A percentile compares a stretch with the other conserved stretches of the same genome.
Conservation (phyloP, 2,797 vertebrate species). For the Ispidina lecontei region DNA sequence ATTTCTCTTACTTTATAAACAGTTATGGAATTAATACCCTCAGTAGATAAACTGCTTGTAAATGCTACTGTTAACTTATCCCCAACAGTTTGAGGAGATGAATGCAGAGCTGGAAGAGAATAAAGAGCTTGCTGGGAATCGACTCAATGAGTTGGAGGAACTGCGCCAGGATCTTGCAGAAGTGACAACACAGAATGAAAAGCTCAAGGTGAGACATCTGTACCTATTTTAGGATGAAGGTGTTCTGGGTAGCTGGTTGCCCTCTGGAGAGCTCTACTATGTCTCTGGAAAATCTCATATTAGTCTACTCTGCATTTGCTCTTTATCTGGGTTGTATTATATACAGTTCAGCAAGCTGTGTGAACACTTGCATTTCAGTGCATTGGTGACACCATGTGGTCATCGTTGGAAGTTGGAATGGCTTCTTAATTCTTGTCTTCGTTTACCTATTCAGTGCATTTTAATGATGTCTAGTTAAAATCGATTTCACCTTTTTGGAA, state of each 20-base stretch:
- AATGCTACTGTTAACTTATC: background rate
- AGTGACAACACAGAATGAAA: constrained; percentile 90
- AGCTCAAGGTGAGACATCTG: constrained; percentile 84
- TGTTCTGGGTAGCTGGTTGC: background rate
- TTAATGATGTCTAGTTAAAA: background rate
- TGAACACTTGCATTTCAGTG: fast-evolving
- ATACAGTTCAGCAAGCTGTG: background rate
- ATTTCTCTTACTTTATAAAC: background rate
- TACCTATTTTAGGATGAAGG: background rate
- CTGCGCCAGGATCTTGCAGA: constrained; percentile 91
- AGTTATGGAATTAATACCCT: background rate
- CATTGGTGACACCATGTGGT: background rate
- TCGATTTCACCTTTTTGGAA: background rate
- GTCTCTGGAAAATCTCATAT: background rate
- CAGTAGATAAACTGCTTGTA: background rate
- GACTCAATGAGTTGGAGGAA: constrained; percentile 91
- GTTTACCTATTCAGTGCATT: background rate
- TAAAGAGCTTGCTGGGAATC: constrained; percentile 92
- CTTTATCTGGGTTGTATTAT: background rate
- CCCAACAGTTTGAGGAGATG: constrained; percentile 93
- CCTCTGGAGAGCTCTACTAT: background rate
- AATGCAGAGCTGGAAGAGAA: constrained; percentile 97
- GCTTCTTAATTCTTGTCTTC: background rate
- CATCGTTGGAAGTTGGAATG: background rate
- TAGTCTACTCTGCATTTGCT: background rate